Evolutionary conservation across 2,797 vertebrate genomes (phyloP), one percentile per base, ranked within the genome.

Genomic region (Antennarius maculatus): DNA sequence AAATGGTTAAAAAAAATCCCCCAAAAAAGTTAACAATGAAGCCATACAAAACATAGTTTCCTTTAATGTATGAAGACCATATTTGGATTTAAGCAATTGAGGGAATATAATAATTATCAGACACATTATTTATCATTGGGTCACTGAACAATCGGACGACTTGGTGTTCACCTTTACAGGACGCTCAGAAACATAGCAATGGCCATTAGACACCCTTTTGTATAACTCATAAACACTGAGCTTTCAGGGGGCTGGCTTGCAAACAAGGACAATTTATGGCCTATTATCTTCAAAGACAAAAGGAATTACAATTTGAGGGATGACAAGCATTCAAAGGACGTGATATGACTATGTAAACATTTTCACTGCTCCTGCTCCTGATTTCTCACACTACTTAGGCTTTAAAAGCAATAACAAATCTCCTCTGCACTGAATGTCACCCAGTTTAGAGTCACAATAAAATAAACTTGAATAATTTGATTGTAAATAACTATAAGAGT

Each of bases 181-280:
- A 91, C 84, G 65, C 70, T 66, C 64, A 47, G 66, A 79, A 74
- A 74, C 74, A 71, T 61, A 75, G 73, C 67, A 49, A 53, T 69
- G 47, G 76, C 80, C 88, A 90, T 89, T 90, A 89, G 75, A 90
- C 83, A 78, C 76, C 70, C 75, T 16, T 80, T 73, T 84, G 82
- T 86, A 86, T 81, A 88, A 84, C 88, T 90, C 87, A 88, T 91
- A 92, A 93, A 93, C 87, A 90, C 74, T 45, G 56, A 79, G 82
- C 89, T 90, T 86, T 92, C 88, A 85, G 85, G 81, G 83, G 89
- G 87, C 78, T 86, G 89, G 86, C 87, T 88, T 80, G 76, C 89
- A 93, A 92, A 93, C 92, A 92, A 92, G 89, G 90, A 92, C 92
- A 92, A 92, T 92, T 92, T 92, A 92, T 85, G 86, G 86, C 87